phyloP scores from a whole-genome alignment of 2,113 vertebrate species.

The Pomatorhinus ruficollis region DNA sequence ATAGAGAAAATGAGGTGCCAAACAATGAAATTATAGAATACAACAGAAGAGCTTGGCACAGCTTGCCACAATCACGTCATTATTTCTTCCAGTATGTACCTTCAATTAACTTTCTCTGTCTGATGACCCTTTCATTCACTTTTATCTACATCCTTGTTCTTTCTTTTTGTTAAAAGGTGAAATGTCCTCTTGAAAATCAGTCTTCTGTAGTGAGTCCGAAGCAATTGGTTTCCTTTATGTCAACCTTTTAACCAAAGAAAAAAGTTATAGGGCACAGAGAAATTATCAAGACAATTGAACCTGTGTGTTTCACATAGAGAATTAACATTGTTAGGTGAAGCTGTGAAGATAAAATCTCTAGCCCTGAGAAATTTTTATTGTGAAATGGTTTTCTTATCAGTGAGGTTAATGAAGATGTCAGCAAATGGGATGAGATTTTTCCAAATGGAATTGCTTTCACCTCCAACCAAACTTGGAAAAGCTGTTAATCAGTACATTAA shows the following conservation, averaged over 20 bases:
- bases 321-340: constrained; percentile 71
- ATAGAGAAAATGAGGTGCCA: background rate
- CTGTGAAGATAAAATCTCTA: constrained; percentile 73
- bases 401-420: constrained; percentile 80
- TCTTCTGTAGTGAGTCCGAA: background rate
- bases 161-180: constrained; percentile 43
- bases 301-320: constrained; percentile 55
- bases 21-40: background rate
- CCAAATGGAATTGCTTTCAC: constrained; percentile 72
- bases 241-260: constrained; percentile 48
- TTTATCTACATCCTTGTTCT: constrained; percentile 1
- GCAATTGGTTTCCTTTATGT: constrained; percentile 63
- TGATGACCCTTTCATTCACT: constrained; percentile 17
- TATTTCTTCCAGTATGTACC: background rate
- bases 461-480: constrained; percentile 67
- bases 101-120: background rate
- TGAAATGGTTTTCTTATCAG: constrained; percentile 77
- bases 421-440: constrained; percentile 70
- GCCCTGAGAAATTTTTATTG: constrained; percentile 68
- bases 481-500: constrained; percentile 75
- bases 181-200: constrained; percentile 56
- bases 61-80: background rate
- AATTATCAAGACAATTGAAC: constrained; percentile 69
- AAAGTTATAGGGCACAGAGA: background rate
- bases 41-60: background rate